phyloP scores from a whole-genome alignment of 1,140 invertebrate species.

The Agrilus planipennis region DNA sequence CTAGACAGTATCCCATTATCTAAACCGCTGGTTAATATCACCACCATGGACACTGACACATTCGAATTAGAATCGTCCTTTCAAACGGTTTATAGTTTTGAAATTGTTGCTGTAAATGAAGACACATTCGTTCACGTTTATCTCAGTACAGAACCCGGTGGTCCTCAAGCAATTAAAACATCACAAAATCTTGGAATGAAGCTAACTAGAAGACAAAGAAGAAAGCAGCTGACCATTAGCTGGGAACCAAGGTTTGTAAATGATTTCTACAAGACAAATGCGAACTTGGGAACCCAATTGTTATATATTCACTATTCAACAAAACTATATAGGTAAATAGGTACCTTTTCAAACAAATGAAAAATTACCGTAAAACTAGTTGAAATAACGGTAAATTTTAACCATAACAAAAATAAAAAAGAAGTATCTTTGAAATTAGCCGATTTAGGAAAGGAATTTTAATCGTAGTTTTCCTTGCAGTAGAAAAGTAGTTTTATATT shows the following conservation, averaged over 20 bases:
- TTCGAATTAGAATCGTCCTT: no score
- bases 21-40: no score
- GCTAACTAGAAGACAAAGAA: slow-evolving; percentile 19
- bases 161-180: slow-evolving; percentile 18
- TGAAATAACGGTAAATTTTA: not conserved
- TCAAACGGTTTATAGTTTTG: no score
- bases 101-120: no score
- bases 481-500: no score
- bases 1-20: no score
- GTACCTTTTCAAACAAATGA: not conserved
- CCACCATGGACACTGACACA: no score
- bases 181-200: slow-evolving; percentile 15
- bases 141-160: slow-evolving; percentile 23
- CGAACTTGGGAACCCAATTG: not conserved
- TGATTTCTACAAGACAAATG: not conserved
- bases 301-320: not conserved
- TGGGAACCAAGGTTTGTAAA: slow-evolving; percentile 29
- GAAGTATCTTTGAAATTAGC: not conserved
- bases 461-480: no score
- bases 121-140: slow-evolving; percentile 28
- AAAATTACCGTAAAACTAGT: not conserved
- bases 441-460: no score
- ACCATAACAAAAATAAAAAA: not conserved
- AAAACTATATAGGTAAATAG: not conserved
- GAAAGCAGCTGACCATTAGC: slow-evolving; percentile 25